Evolutionary conservation across 2,797 vertebrate species (phyloP), one percentile per base, ranked within the genome.

Genomic region (Parauchenoglanis punctatus): DNA sequence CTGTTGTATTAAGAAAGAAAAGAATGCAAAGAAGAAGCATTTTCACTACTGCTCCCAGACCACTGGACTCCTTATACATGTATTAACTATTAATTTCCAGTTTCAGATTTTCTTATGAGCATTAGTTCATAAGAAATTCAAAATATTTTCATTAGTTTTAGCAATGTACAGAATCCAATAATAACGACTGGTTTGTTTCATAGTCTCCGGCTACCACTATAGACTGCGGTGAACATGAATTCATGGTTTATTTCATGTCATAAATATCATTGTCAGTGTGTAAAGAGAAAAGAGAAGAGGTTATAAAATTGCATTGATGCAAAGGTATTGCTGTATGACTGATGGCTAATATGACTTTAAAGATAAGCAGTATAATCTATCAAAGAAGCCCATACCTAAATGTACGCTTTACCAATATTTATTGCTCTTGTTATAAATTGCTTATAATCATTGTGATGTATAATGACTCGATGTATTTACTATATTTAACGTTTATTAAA

Each of bases 311-410:
- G 8, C 4, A 31, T 1, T 54, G 63, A 67, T 67, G 44, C 81
- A 67, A 83, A 68, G 44, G 63, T 83, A 46, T 56, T 70, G 63
- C 65, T 35, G 56, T 23, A 56, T 83, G 49, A 70, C 49, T 58
- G 49, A 72, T 56, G 49, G 49, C 82, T 10, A 7, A 11, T 35
- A 13, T 54, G 61, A 83, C 46, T 23, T 70, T 18, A 23, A 18
- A 25, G 82, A 84, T 84, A 84, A 58, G 82, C 49, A 72, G 12
- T 67, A 46, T 28, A 83, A 54, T 68, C 81, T 35, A 18, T 0
- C 11, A 17, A 28, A 40, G 65, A 40, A 72, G 18, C 7, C 72
- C 65, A 58, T 40, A 84, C 40, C 59, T 1, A 13, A 3, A 78
- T 31, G 17, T 28, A 76, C 49, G n/a, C 11, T n/a, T n/a, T 12